Percentiles rank a stretch among this genome's conserved stretches.
phyloP scores from a whole-genome alignment of 2,888 invertebrate species.

The Crioceris asparagi region DNA sequence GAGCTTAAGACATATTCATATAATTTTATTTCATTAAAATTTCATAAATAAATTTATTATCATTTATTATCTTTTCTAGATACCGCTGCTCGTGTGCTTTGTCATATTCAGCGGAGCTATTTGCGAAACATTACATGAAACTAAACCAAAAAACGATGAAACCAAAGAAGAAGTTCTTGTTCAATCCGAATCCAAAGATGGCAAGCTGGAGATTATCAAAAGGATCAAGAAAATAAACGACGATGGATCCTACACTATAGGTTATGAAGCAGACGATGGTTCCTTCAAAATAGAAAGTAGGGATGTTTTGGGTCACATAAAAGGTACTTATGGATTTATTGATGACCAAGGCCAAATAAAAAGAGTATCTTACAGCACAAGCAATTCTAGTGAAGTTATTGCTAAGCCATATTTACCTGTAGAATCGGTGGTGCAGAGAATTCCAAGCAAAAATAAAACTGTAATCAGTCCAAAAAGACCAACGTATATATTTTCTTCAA shows the following conservation, averaged over 20 bases:
- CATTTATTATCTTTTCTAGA: too few relatives aligned
- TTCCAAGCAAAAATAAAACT: slow-evolving; percentile 29
- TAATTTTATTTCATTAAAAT: too few relatives aligned
- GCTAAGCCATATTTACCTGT: slow-evolving; percentile 25
- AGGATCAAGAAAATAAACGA: slow-evolving; percentile 71
- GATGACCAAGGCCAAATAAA: slow-evolving; percentile 69
- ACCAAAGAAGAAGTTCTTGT: slow-evolving; percentile 35
- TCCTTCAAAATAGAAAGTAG: slow-evolving; percentile 77
- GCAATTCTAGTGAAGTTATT: slow-evolving; percentile 41
- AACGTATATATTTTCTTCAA: slow-evolving; percentile 23
- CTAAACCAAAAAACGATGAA: neutral
- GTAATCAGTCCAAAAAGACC: slow-evolving; percentile 34
- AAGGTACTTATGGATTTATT: slow-evolving; percentile 74
- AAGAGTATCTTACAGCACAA: slow-evolving; percentile 62
- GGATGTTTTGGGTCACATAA: slow-evolving; percentile 68
- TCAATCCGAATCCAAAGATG: slow-evolving; percentile 54
- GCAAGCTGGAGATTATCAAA: slow-evolving; percentile 68
- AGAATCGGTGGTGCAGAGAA: neutral
- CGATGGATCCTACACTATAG: slow-evolving; percentile 76
- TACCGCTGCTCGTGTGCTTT: too few relatives aligned
- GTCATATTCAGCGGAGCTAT: too few relatives aligned
- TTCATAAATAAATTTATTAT: too few relatives aligned
- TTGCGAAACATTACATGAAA: neutral
- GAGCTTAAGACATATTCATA: too few relatives aligned
- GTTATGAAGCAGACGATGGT: slow-evolving; percentile 77